Percentiles rank a stretch among this genome's conserved stretches.
Evolutionary conservation across 2,113 vertebrate genomes (phyloP).

Genomic region (Struthidea cinerea): DNA sequence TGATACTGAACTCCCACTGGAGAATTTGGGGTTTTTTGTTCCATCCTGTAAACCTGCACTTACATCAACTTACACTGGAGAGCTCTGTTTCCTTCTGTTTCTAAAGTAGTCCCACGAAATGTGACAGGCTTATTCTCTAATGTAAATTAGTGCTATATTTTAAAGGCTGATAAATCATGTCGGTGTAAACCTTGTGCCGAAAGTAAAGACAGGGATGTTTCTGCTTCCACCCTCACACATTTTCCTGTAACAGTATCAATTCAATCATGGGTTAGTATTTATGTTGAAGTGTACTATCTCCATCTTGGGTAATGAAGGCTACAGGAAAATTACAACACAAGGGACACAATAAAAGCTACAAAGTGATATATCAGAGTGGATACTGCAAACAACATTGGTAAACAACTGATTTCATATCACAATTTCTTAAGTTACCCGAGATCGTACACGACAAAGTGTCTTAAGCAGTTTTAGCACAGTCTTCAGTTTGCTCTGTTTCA

Average conservation of each 20-base stretch:
- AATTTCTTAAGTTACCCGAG: accelerated
- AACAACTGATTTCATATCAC: background rate
- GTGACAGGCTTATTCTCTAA: background rate
- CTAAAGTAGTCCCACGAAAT: background rate
- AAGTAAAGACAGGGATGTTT: background rate
- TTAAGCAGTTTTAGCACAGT: background rate
- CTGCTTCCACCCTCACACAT: background rate
- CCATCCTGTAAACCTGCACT: background rate
- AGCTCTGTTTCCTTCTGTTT: background rate
- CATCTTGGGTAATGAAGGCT: background rate
- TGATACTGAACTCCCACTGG: background rate
- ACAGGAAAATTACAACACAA: background rate
- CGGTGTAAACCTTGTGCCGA: background rate
- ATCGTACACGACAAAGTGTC: background rate
- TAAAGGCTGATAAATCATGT: background rate
- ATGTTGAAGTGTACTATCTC: background rate
- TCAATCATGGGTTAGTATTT: background rate
- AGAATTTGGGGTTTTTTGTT: background rate
- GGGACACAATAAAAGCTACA: background rate
- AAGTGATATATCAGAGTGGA: background rate
- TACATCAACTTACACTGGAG: background rate
- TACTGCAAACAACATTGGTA: background rate
- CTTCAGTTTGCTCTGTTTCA: background rate
- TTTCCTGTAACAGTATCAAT: background rate
- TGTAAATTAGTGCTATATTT: background rate